Conservation (phyloP, 2,113 vertebrate genomes). For the Chloebia gouldiae region DNA sequence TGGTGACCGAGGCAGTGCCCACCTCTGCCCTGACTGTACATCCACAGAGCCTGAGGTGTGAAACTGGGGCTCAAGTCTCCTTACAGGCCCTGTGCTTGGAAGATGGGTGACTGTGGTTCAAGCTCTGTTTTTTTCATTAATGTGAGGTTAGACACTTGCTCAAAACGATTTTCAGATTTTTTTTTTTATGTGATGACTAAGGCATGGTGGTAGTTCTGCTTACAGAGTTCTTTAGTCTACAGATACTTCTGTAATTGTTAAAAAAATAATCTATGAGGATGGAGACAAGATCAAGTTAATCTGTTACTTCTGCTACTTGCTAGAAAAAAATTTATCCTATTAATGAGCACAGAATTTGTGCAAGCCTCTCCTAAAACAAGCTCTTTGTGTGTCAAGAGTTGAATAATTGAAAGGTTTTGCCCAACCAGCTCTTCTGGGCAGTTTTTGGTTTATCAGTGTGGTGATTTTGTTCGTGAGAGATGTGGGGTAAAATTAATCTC, state of each 20-base stretch:
- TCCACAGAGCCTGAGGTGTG: neutral
- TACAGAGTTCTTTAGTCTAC: neutral
- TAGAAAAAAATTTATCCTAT: neutral
- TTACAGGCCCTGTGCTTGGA: neutral
- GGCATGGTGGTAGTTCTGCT: neutral
- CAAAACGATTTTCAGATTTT: neutral
- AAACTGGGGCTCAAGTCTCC: neutral
- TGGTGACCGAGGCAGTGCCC: neutral
- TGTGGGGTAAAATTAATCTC: neutral
- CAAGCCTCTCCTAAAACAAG: neutral
- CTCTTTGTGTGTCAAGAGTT: neutral
- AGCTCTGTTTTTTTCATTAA: neutral
- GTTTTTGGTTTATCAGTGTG: neutral
- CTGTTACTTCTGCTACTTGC: neutral
- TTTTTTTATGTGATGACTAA: neutral
- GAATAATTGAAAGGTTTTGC: neutral
- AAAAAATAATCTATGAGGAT: neutral
- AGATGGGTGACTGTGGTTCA: neutral
- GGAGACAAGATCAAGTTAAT: neutral
- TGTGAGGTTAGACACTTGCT: neutral
- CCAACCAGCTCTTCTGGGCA: neutral
- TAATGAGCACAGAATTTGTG: neutral
- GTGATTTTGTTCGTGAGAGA: neutral
- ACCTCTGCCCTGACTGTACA: rapidly evolving
- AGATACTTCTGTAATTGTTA: neutral